phyloP scores from a whole-genome alignment of 2,888 invertebrate genomes.

The Sussaba pulchella region DNA sequence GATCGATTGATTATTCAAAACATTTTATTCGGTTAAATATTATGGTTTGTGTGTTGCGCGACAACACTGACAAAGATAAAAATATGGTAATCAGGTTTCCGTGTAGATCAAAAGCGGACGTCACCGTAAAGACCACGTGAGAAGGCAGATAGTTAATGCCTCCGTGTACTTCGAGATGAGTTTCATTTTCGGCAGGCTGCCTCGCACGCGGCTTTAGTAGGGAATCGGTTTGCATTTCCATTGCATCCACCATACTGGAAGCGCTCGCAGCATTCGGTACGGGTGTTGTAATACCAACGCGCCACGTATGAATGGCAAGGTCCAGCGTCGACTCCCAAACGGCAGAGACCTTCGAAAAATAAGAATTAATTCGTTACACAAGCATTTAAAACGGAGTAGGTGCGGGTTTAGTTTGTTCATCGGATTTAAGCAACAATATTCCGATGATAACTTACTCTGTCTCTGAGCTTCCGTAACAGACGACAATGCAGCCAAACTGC shows the following conservation, averaged over 20 bases:
- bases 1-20: no score
- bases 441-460: background rate
- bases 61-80: no score
- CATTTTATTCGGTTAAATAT: no score
- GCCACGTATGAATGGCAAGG: background rate
- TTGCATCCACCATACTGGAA: slow-evolving; percentile 64
- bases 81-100: no score
- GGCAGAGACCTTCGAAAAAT: background rate
- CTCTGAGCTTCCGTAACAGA: background rate
- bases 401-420: background rate
- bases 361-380: background rate
- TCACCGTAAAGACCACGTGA: no score
- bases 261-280: slow-evolving; percentile 17
- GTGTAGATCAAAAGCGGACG: no score
- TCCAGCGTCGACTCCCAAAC: background rate
- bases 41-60: no score
- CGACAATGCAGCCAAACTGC: background rate
- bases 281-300: slow-evolving; percentile 43
- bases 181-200: no score
- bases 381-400: no score
- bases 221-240: slow-evolving; percentile 55
- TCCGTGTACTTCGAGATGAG: no score
- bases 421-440: background rate
- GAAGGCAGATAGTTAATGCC: no score
- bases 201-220: no score